A percentile compares a stretch with the other conserved stretches of the same genome.
phyloP scores from a whole-genome alignment of 2,888 invertebrate genomes.

The Coenonympha glycerion region DNA sequence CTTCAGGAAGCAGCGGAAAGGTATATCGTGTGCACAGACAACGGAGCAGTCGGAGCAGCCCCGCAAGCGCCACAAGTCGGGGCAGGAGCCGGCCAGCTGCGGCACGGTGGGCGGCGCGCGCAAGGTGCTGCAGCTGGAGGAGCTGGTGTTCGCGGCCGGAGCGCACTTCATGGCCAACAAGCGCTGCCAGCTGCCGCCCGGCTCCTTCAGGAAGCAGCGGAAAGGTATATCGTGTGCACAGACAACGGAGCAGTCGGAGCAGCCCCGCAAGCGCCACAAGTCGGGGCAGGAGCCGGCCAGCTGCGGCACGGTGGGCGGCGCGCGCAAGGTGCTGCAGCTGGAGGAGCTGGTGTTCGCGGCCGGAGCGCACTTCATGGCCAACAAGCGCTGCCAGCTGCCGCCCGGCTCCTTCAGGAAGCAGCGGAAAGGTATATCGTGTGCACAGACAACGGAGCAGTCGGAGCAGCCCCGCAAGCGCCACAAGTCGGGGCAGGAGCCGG shows the following conservation, averaged over 20 bases:
- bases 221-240: slow-evolving; percentile 28
- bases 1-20: slow-evolving; percentile 94
- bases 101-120: too few relatives aligned
- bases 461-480: too few relatives aligned
- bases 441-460: too few relatives aligned
- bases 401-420: slow-evolving; percentile 98
- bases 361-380: slow-evolving; percentile 99
- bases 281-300: slow-evolving; percentile 29
- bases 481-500: too few relatives aligned
- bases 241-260: slow-evolving; percentile 50
- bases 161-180: slow-evolving; percentile 99
- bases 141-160: too few relatives aligned
- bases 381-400: slow-evolving; percentile 97
- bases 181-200: slow-evolving; percentile 96
- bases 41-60: too few relatives aligned
- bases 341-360: slow-evolving; percentile 95
- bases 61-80: too few relatives aligned
- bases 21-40: not conserved
- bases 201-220: slow-evolving; percentile 96
- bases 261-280: slow-evolving; percentile 57
- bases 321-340: slow-evolving; percentile 87
- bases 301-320: slow-evolving; percentile 78
- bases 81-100: too few relatives aligned
- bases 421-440: slow-evolving; percentile 85
- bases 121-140: too few relatives aligned